Evolutionary conservation across 2,797 vertebrate genomes (phyloP), one percentile per base, ranked within the genome.

Genomic region (Xyrichtys novacula): DNA sequence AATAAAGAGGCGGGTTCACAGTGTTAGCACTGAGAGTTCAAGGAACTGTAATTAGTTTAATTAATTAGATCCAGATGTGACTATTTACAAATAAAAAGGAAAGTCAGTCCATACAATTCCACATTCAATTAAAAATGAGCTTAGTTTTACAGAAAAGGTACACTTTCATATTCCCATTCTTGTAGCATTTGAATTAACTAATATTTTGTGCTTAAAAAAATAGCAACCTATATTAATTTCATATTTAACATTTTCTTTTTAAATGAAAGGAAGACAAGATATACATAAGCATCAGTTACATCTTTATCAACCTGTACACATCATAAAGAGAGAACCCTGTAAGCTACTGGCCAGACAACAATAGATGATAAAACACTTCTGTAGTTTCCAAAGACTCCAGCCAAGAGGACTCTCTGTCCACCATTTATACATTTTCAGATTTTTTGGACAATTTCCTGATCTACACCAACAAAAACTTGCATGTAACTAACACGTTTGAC

Each of bases 191-290:
- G 84, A 86, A 92, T 91, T 85, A 89, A 90, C 89, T 91, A 89
- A 86, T 88, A 85, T 88, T 90, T 67, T 92, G 90, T 88, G 89
- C 90, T 93, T 92, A 91, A 94, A 94, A 94, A 95, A 95, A 95
- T 93, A 93, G 87, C 92, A 90, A 91, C 93, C 95, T 96, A 96
- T 96, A 96, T 96, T 95, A 96, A 89, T 94, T 97, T 95, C 83
- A 95, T 95, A 94, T 95, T 97, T 96, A 95, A 95, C 95, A 95
- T 95, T 89, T 25, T 91, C 61, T 91, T 94, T 91, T 88, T 69
- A 94, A 94, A 94, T 83, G 90, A 91, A 94, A 94, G 91, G 92
- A 94, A 97, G 93, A 95, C 95, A 85, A 89, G 94, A 95, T 97
- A 95, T 95, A 96, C 96, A 98, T 90, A 75, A 93, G 91, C 94